phyloP scores from a whole-genome alignment of 2,797 vertebrate genomes.

The Sebastes oblongus region DNA sequence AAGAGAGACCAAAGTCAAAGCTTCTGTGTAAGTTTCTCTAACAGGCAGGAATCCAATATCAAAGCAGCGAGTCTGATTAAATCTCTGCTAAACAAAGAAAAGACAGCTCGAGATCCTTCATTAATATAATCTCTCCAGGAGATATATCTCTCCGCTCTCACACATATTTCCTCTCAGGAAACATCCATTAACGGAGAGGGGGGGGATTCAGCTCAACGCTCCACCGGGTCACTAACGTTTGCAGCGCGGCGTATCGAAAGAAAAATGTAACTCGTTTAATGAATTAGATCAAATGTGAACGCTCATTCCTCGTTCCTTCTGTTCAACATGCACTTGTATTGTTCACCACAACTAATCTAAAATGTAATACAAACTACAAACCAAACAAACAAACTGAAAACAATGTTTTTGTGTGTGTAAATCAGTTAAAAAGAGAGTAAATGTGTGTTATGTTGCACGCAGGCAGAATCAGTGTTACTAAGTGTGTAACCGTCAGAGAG shows the following conservation, averaged over 20 bases:
- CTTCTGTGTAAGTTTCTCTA: neutral
- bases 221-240: neutral
- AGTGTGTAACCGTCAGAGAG: neutral
- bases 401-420: neutral
- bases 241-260: neutral
- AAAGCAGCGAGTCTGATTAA: constrained; percentile 30
- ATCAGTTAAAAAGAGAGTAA: neutral
- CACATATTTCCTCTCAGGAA: neutral
- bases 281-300: neutral
- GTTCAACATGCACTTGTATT: neutral
- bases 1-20: constrained; percentile 44
- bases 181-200: neutral
- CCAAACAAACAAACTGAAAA: neutral
- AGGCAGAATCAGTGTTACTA: neutral
- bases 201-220: neutral
- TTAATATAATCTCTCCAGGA: constrained; percentile 33
- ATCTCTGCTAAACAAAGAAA: constrained; percentile 39
- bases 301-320: too few relatives aligned
- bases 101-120: constrained; percentile 29
- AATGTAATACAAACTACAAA: neutral
- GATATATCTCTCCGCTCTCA: neutral
- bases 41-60: constrained; percentile 27
- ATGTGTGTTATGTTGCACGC: neutral
- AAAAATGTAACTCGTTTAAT: neutral
- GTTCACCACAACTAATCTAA: neutral